These are phyloP conservation scores for Temnothorax curvispinosus DNA, from an alignment of 1,140 invertebrate species.

Conservation along the genomic window DNA sequence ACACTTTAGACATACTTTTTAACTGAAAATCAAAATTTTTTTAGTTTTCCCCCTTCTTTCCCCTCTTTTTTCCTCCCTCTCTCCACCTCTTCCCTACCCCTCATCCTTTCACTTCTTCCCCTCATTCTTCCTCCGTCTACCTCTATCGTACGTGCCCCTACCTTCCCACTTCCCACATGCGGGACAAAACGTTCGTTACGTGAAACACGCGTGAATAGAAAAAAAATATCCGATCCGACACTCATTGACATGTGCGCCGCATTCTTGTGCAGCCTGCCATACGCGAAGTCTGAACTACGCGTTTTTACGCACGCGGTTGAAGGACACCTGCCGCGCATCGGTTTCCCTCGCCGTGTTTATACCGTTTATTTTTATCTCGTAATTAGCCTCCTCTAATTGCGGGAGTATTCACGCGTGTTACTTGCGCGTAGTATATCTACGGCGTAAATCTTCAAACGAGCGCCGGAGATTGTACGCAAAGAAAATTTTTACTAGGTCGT, in stretches of 20 bases:
- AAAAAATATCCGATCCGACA: neutral
- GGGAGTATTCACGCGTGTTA: neutral
- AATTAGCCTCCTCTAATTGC: conserved; percentile 35
- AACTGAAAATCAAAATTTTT: too few species aligned
- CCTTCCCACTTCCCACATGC: too few species aligned
- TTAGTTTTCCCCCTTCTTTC: neutral
- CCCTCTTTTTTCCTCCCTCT: neutral
- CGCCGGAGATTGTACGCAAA: neutral
- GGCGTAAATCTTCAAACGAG: neutral
- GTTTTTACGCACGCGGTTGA: neutral
- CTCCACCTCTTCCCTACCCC: conserved; percentile 7
- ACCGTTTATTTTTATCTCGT: neutral
- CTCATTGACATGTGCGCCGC: conserved; percentile 40
- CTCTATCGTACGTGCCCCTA: neutral
- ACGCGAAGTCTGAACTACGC: neutral
- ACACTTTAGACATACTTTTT: too few species aligned
- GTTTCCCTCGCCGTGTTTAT: neutral
- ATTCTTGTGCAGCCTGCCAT: neutral
- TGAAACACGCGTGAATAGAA: neutral
- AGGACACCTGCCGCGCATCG: neutral
- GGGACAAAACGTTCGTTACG: too few species aligned
- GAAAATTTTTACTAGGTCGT: neutral
- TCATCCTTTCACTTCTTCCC: neutral
- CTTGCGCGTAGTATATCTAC: neutral
- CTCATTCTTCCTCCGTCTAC: neutral